Evolutionary conservation across 1,140 invertebrate species (phyloP).

Genomic region (Hyles vespertilio): DNA sequence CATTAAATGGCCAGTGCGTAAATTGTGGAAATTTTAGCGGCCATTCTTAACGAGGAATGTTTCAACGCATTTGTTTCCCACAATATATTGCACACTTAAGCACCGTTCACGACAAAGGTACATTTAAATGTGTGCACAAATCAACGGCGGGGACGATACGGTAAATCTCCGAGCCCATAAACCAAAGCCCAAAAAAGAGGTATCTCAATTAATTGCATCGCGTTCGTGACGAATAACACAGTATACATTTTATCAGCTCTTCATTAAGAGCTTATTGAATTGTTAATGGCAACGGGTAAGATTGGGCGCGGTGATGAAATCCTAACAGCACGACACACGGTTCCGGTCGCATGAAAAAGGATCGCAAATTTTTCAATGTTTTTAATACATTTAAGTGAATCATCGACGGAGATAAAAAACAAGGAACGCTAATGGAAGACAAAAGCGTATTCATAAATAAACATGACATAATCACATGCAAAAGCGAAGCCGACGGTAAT

Average conservation of each 20-base stretch:
- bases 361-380: constrained; percentile 13
- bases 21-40: constrained; percentile 37
- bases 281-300: constrained; percentile 60
- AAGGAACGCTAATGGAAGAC: constrained; percentile 58
- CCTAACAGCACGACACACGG: constrained; percentile 44
- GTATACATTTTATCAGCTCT: constrained; percentile 70
- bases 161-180: constrained; percentile 61
- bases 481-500: constrained; percentile 24
- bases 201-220: constrained; percentile 56
- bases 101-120: constrained; percentile 52
- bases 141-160: constrained; percentile 41
- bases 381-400: constrained; percentile 48
- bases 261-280: constrained; percentile 69
- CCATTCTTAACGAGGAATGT: constrained; percentile 50
- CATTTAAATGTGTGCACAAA: constrained; percentile 50
- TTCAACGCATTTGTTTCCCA: constrained; percentile 54
- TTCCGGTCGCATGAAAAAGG: constrained; percentile 50
- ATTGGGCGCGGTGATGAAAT: constrained; percentile 62
- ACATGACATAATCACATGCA: constrained; percentile 56
- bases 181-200: constrained; percentile 46
- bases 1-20: constrained; percentile 5
- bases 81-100: constrained; percentile 62
- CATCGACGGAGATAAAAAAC: constrained; percentile 45
- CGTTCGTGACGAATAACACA: constrained; percentile 50
- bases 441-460: constrained; percentile 68